A percentile compares a stretch with the other conserved stretches of the same genome.
Evolutionary conservation across 2,113 vertebrate genomes (phyloP).

Genomic region (Lamprologus sp.): DNA sequence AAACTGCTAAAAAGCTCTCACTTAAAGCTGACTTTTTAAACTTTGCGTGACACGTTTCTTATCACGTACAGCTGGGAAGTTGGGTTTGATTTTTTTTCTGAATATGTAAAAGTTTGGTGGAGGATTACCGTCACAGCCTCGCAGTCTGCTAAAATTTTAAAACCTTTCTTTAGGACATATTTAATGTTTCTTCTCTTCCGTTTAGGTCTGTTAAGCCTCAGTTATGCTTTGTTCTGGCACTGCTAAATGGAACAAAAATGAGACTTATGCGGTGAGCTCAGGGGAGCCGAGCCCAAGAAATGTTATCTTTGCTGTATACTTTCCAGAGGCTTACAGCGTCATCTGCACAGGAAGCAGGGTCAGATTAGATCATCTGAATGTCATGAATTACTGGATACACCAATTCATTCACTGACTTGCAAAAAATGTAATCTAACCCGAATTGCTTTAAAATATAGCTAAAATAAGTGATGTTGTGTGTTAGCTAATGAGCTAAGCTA

Average conservation of each 20-base stretch:
- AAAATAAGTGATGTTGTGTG: background rate
- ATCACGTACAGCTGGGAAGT: background rate
- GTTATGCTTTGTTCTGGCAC: background rate
- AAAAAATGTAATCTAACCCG: background rate
- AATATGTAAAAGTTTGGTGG: background rate
- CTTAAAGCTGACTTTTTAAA: conserved; percentile 9
- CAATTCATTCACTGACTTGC: background rate
- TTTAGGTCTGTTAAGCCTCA: conserved; percentile 5
- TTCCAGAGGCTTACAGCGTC: background rate
- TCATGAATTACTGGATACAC: background rate
- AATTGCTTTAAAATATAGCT: background rate
- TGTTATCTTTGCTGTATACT: background rate
- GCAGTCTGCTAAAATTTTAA: background rate
- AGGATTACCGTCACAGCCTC: background rate
- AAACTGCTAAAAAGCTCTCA: background rate
- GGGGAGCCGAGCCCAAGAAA: background rate
- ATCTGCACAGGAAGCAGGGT: background rate
- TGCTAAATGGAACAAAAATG: conserved; percentile 1
- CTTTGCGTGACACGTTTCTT: background rate
- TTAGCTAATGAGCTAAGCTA: background rate
- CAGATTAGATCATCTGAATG: background rate
- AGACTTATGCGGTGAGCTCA: background rate
- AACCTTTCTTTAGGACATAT: background rate
- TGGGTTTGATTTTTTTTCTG: background rate
- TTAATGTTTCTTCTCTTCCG: background rate